Evolutionary conservation across 2,113 vertebrate species (phyloP).

Genomic region (Empidonax alnorum): DNA sequence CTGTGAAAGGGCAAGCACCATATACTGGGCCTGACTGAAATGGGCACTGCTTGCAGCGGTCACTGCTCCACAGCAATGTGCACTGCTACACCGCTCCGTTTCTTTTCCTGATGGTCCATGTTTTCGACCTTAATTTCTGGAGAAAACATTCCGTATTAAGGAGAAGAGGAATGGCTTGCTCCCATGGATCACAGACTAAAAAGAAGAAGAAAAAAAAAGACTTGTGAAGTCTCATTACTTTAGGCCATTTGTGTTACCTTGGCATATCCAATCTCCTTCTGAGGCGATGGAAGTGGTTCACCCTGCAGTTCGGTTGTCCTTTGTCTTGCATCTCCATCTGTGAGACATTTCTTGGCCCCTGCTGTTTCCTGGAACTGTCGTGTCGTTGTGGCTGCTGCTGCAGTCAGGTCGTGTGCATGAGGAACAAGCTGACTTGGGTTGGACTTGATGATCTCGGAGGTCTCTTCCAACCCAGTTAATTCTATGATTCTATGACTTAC

Average conservation of each 20-base stretch:
- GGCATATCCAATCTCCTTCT: background rate
- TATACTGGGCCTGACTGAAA: background rate
- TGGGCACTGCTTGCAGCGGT: background rate
- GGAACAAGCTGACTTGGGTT: background rate
- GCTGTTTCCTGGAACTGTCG: background rate
- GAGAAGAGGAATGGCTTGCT: background rate
- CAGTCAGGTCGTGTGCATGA: background rate
- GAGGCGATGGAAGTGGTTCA: rapidly evolving
- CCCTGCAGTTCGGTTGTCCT: background rate
- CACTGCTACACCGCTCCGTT: background rate
- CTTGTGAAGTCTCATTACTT: background rate
- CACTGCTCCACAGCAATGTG: background rate
- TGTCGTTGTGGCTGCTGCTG: background rate
- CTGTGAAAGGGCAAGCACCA: background rate
- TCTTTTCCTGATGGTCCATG: background rate
- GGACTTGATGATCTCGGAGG: no score
- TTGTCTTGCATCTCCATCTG: no score
- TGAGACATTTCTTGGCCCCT: background rate
- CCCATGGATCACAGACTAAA: background rate
- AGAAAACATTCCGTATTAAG: background rate
- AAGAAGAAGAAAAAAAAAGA: background rate
- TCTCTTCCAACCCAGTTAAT: no score
- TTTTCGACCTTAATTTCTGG: background rate
- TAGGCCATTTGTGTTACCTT: background rate
- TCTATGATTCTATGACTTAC: no score